Percentiles rank a stretch among this genome's conserved stretches.
These are phyloP conservation scores for Macrotis lagotis DNA, from an alignment of 2,113 vertebrate genomes.

Conservation along the genomic window DNA sequence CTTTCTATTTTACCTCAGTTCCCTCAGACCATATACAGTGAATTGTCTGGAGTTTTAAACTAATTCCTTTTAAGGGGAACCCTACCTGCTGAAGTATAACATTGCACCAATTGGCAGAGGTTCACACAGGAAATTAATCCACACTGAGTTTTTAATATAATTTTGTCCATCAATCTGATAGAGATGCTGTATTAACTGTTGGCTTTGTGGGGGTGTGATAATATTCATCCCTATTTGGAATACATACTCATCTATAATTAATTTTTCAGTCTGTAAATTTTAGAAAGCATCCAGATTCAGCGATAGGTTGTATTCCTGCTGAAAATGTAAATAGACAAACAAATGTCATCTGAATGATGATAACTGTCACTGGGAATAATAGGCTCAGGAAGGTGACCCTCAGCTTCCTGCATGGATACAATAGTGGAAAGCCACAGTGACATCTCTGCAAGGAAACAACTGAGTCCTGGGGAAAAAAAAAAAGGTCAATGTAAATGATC, in stretches of 20 bases:
- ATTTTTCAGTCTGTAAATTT: constrained; percentile 84
- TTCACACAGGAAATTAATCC: constrained; percentile 88
- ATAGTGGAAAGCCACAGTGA: constrained; percentile 52
- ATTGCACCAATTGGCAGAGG: constrained; percentile 80
- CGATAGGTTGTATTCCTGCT: constrained; percentile 75
- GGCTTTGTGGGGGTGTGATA: constrained; percentile 76
- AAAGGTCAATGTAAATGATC: constrained; percentile 80
- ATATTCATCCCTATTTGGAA: constrained; percentile 77
- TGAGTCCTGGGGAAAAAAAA: constrained; percentile 41
- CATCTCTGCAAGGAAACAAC: constrained; percentile 46
- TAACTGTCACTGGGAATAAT: constrained; percentile 64
- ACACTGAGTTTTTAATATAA: constrained; percentile 86
- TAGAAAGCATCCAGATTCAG: constrained; percentile 77
- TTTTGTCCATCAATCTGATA: constrained; percentile 84
- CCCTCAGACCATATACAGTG: background rate
- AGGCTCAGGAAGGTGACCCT: constrained; percentile 45
- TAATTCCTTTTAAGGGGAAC: constrained; percentile 69
- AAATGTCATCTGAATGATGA: constrained; percentile 66
- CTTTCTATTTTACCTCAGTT: background rate
- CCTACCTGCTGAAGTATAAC: constrained; percentile 62
- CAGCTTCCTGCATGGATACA: constrained; percentile 55
- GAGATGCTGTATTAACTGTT: constrained; percentile 82
- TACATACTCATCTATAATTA: constrained; percentile 79
- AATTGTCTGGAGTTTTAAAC: constrained; percentile 68
- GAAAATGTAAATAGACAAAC: constrained; percentile 73